Conservation (phyloP, 2,113 vertebrate genomes). For the Otis tarda region DNA sequence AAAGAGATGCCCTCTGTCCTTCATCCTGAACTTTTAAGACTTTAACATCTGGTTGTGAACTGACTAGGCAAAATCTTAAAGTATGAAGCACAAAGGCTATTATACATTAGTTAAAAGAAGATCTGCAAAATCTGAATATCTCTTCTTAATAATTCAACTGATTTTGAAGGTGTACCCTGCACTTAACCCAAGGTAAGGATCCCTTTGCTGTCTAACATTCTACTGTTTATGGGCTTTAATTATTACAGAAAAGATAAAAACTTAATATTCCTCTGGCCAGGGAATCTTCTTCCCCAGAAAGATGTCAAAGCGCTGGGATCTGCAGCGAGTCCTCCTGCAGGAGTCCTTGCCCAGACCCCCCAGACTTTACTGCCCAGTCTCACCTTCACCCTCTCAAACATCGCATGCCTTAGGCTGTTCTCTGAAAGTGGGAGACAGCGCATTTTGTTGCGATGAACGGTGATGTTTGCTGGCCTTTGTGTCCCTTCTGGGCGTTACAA, state of each 20-base stretch:
- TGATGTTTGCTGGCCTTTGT: neutral
- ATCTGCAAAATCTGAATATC: neutral
- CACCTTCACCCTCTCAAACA: neutral
- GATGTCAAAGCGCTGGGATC: neutral
- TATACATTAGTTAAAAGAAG: neutral
- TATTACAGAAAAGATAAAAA: neutral
- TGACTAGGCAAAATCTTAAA: neutral
- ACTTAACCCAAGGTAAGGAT: neutral
- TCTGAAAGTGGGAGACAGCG: neutral
- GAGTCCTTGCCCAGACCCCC: neutral
- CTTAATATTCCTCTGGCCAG: neutral
- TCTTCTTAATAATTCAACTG: neutral
- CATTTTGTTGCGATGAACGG: neutral
- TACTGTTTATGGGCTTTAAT: neutral
- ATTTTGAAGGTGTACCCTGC: neutral
- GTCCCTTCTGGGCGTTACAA: rapidly evolving
- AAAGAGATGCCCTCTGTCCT: neutral
- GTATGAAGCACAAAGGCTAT: neutral
- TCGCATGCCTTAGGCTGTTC: rapidly evolving
- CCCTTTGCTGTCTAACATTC: neutral
- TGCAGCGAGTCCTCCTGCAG: neutral
- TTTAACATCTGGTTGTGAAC: neutral
- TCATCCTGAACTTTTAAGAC: neutral
- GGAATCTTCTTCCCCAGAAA: neutral
- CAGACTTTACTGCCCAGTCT: neutral